Percentiles rank a stretch among this genome's conserved stretches.
These are phyloP conservation scores for Heliconius cydno DNA, from an alignment of 2,888 invertebrate species.

Conservation along the genomic window DNA sequence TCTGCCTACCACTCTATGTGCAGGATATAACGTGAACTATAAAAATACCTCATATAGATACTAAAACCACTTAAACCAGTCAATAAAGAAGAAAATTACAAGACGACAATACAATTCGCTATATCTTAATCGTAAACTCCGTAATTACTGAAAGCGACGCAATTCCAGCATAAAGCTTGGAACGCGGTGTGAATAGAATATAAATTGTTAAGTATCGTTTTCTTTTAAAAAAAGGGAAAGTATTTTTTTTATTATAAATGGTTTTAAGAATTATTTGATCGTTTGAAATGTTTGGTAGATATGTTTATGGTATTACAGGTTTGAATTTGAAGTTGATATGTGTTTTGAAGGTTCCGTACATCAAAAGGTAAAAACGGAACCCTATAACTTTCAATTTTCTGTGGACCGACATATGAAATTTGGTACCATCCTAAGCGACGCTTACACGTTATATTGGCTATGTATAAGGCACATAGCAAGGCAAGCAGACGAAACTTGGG, in stretches of 20 bases:
- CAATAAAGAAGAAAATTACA: constrained; percentile 5
- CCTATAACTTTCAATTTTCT: too few species aligned
- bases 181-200: constrained; percentile 28
- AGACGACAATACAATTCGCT: constrained; percentile 21
- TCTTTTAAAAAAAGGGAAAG: neutral
- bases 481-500: too few species aligned
- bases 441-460: too few species aligned
- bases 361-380: too few species aligned
- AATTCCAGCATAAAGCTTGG: constrained; percentile 37
- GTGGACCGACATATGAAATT: too few species aligned
- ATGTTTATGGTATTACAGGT: neutral
- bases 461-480: too few species aligned
- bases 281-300: neutral
- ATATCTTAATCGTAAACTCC: constrained; percentile 41
- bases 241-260: neutral
- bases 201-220: constrained; percentile 19
- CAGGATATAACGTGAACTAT: too few species aligned
- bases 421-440: too few species aligned
- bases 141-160: constrained; percentile 40
- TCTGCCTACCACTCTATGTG: neutral
- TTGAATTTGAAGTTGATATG: too few species aligned
- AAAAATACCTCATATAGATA: neutral
- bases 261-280: neutral
- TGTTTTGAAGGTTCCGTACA: too few species aligned
- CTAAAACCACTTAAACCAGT: constrained; percentile 2